Evolutionary conservation across 1,140 invertebrate genomes (phyloP), one percentile per base, ranked within the genome.

Genomic region (Ips nitidus): DNA sequence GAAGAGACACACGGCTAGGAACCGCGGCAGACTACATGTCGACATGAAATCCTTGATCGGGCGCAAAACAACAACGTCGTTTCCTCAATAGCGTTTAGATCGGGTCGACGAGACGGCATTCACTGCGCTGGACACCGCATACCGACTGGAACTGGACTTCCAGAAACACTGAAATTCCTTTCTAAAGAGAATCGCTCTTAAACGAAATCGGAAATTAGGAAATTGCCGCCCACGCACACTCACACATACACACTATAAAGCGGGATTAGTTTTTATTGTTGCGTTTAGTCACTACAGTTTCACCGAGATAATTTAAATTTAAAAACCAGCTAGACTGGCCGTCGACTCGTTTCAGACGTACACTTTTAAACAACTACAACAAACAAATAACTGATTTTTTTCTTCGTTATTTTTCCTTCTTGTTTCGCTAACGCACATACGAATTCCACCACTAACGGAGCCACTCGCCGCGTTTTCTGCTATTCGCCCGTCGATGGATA

Each of bases 81-180:
- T 66, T 66, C 64, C 64, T 66, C 40, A 52, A 52, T 53, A 50
- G 45, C 39, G 39, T 37, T 22, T 22, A 22, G 22, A 22, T 22
- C 22, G 22, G 22, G 22, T 22, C 22, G 22, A 22, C 22, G 22
- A 22, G 22, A 22, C 22, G 22, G 22, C 22, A 22, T 22, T 22
- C 22, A 22, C 22, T 22, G 22, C 22, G 22, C 22, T 22, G 22
- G 22, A 22, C 22, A 22, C 22, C 22, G 22, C 22, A 22, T 22
- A 22, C 53, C n/a, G 53, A 56, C 38, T 56, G 7, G 53, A 56
- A 37, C 7, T 38, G 38, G 53, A 56, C 38, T 40, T 56, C 53
- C 52, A 65, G 52, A 53, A 65, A 65, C 62, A 65, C 62, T 65
- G 62, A 65, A 65, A 65, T 65, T 65, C 62, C 41, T 65, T 55